A percentile compares a stretch with the other conserved stretches of the same genome.
phyloP scores from a whole-genome alignment of 2,797 vertebrate species.

The Hipposideros larvatus region DNA sequence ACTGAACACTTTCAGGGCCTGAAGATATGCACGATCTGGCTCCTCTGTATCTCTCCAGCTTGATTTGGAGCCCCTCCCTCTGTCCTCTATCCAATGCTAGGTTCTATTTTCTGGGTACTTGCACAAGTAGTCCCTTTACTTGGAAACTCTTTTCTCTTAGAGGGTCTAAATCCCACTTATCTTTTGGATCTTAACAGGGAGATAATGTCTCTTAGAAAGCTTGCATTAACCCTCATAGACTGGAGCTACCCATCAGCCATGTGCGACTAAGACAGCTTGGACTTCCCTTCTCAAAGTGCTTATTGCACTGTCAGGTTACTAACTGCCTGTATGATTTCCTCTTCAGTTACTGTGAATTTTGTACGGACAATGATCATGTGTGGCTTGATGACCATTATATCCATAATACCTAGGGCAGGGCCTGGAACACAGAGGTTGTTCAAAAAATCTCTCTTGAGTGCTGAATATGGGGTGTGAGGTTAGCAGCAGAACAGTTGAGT shows the following conservation, averaged over 20 bases:
- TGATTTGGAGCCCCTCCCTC: neutral
- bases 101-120: neutral
- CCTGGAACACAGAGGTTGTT: neutral
- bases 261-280: neutral
- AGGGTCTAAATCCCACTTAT: neutral
- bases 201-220: neutral
- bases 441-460: neutral
- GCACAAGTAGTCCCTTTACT: neutral
- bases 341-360: neutral
- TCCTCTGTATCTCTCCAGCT: neutral
- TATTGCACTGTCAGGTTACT: neutral
- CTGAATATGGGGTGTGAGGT: neutral
- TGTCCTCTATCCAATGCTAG: neutral
- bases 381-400: neutral
- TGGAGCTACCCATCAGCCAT: neutral
- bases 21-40: neutral
- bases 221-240: neutral
- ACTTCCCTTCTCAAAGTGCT: neutral
- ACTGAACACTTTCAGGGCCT: neutral
- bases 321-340: neutral
- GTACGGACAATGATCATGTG: neutral
- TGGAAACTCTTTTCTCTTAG: neutral
- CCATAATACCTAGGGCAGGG: neutral
- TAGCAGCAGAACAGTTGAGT: neutral
- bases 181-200: neutral